Conservation (phyloP, 2,113 vertebrate species). For the Polyodon spathula region DNA sequence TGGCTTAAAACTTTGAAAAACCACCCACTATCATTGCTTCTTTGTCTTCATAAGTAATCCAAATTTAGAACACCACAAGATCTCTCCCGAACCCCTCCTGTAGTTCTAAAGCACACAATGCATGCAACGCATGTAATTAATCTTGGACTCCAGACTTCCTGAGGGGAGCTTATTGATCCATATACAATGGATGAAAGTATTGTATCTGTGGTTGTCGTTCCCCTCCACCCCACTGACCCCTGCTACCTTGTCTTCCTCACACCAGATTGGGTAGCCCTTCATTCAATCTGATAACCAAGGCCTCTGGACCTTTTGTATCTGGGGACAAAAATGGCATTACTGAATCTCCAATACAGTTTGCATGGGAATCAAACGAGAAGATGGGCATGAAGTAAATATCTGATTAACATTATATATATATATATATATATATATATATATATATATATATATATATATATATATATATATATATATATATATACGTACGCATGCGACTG, state of each 20-base stretch:
- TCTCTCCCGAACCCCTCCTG: too few species aligned
- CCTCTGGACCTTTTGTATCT: conserved; percentile 44
- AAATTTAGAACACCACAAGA: too few species aligned
- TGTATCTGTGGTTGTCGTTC: conserved; percentile 55
- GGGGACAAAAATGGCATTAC: conserved; percentile 57
- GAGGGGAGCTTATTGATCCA: conserved; percentile 73
- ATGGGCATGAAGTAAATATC: too few species aligned
- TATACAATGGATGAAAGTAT: conserved; percentile 80
- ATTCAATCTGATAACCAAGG: conserved; percentile 56
- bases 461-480: too few species aligned
- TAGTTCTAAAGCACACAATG: conserved; percentile 49
- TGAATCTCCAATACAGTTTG: conserved; percentile 33
- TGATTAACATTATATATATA: too few species aligned
- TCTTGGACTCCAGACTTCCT: conserved; percentile 64
- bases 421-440: too few species aligned
- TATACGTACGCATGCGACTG: too few species aligned
- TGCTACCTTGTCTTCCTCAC: conserved; percentile 56
- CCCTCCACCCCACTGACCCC: conserved; percentile 46
- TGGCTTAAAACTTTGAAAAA: too few species aligned
- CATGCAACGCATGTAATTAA: conserved; percentile 80
- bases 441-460: too few species aligned
- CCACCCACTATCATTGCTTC: too few species aligned
- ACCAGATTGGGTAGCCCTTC: conserved; percentile 58
- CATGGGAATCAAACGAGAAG: too few species aligned
- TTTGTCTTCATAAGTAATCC: too few species aligned